Base-by-base conservation (phyloP, 1,140 invertebrate genomes). In the Megalopta genalis region DNA sequence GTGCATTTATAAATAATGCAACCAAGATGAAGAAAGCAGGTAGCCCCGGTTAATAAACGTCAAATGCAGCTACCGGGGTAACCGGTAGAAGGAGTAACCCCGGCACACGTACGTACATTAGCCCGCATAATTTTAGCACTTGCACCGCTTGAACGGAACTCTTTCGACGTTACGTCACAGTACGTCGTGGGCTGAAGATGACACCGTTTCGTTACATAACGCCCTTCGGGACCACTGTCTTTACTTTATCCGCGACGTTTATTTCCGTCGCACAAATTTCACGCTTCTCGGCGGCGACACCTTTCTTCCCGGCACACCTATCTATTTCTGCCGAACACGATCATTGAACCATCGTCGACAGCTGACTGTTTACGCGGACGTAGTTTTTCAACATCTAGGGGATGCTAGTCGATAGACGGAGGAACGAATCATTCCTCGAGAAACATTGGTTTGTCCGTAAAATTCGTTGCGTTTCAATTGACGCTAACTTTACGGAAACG, bases 61-160 rank as follows among this genome's bases (percentile, higher is more conserved):
- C 77, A 49, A 77, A 69, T 49, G 49, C 25, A 39, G 57, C 18
- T 21, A 59, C 62, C 57, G 10, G 52, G n/a, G 46, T 79, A 72
- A 77, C 75, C 75, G 59, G 75, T 63, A 52, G 67, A 46, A 70
- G 25, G 59, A 72, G 32, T 60, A 37, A 80, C 60, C 32, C 25
- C 65, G 23, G 64, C 25, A 57, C 25, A 57, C 32, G 32, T 32
- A 32, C 32, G 67, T 68, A 77, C 84, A 66, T 75, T 74, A 80
- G 81, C 52, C 84, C 57, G 83, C 83, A 85, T 83, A 86, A 86
- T 86, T 86, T 86, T 86, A 86, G 84, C 85, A 80, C 77, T 68
- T 63, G 64, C 62, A 59, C 27, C 72, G 73, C 76, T 86, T 80
- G 42, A 80, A 83, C 68, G 65, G 68, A 83, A 76, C 82, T 79